Base-by-base conservation (phyloP, 1,140 invertebrate species). In the Solenopsis invicta region DNA sequence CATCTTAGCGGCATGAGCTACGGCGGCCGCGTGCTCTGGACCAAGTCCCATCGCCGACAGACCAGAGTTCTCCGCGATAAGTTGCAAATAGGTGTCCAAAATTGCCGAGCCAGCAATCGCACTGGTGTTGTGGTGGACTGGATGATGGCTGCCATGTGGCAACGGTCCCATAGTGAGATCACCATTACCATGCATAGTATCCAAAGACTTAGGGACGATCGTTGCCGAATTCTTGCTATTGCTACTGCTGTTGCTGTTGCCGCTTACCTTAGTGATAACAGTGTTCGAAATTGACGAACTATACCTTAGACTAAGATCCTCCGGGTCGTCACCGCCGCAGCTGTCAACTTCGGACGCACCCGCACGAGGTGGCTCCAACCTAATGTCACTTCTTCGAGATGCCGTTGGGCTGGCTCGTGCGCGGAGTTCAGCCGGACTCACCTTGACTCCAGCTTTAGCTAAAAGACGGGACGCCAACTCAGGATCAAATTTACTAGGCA, bases 401-500 rank as follows among this genome's bases (percentile, higher is more conserved):
- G 98, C 98, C 0, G 98, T 98, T 4, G 98, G 98, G 0, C 98
- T 98, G 0, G 98, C 97, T 4, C 98, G 95, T 0, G 98, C 98
- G 13, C 97, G 95, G 16, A 98, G 93, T 92, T 98, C 98, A 5
- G 98, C 98, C 0, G 98, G 96, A 24, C 97, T 98, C 69, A 98
- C 97, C 94, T 98, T 98, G 1, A 98, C 97, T 1, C 98, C 98
- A 0, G 98, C 98, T 94, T 98, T 98, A 34, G 98, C 97, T 56
- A 98, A 94, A 71, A 98, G 95, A 78, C 97, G 97, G 59, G 95
- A 96, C 24, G 98, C 98, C 24, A 99, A 96, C 85, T 98, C 98
- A 0, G 98, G 98, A 95, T 98, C 98, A 93, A 98, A 99, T 4
- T 98, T 97, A 72, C 98, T 98, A 10, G 98, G 98, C 98, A 99